Conservation (phyloP, 2,113 vertebrate species). For the Cyanoliseus patagonus region DNA sequence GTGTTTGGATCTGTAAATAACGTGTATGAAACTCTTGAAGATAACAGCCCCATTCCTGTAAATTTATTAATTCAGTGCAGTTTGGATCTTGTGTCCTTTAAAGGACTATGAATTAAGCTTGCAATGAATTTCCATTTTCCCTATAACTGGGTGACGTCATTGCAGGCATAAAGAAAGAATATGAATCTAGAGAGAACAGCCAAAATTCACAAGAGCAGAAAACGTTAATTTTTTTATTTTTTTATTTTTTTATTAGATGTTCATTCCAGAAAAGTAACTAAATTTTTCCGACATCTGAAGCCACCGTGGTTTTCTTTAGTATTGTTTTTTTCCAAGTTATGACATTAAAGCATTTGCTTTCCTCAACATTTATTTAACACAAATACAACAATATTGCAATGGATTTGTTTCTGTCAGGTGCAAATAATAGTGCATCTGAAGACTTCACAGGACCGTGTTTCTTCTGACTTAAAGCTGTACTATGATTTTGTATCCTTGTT, state of each 20-base stretch:
- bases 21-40: neutral
- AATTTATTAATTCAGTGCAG: neutral
- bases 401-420: neutral
- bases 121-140: slow-evolving; percentile 6
- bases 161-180: slow-evolving; percentile 8
- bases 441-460: neutral
- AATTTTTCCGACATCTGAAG: slow-evolving; percentile 18
- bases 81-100: neutral
- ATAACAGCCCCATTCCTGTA: neutral
- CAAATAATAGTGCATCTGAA: neutral
- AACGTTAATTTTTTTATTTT: neutral
- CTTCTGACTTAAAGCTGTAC: neutral
- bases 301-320: neutral
- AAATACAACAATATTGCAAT: neutral
- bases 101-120: neutral
- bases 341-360: neutral
- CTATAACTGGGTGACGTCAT: neutral
- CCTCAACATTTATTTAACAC: neutral
- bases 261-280: slow-evolving; percentile 25
- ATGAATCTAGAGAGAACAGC: neutral
- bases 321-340: neutral
- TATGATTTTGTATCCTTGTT: neutral
- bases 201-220: slow-evolving; percentile 9
- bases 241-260: neutral
- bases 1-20: neutral